phyloP scores from a whole-genome alignment of 2,888 invertebrate genomes.

The Drosophila nr. perissopoda region DNA sequence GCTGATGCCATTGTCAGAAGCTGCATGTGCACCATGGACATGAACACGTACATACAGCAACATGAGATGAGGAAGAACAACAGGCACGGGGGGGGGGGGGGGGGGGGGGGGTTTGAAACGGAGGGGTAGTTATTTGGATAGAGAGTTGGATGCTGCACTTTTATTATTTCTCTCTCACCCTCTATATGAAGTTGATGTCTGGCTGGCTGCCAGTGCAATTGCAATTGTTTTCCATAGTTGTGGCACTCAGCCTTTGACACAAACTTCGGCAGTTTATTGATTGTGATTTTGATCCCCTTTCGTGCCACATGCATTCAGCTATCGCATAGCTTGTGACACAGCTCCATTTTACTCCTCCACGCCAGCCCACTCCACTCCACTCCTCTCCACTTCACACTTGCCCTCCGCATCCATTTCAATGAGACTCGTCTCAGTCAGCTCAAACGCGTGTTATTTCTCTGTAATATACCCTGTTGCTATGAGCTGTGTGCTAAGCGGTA shows the following conservation, averaged over 20 bases:
- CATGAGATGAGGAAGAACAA: not conserved
- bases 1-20: slow-evolving; percentile 51
- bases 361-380: not conserved
- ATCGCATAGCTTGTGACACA: slow-evolving; percentile 6
- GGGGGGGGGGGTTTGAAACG: too few species aligned
- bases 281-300: slow-evolving; percentile 30
- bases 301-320: slow-evolving; percentile 53
- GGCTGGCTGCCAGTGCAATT: slow-evolving; percentile 33
- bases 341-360: not conserved
- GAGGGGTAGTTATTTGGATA: not conserved
- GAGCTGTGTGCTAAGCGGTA: not conserved
- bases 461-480: not conserved
- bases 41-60: not conserved
- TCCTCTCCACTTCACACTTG: not conserved
- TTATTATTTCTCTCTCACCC: not conserved
- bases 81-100: not conserved
- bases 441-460: slow-evolving; percentile 4
- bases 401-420: slow-evolving; percentile 7
- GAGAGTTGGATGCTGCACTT: not conserved
- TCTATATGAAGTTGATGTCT: slow-evolving; percentile 26
- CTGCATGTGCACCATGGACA: slow-evolving; percentile 23
- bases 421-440: slow-evolving; percentile 3
- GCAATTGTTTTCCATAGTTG: slow-evolving; percentile 50
- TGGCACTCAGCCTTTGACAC: slow-evolving; percentile 40
- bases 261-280: slow-evolving; percentile 47